These are phyloP conservation scores for Narcine bancroftii DNA, from an alignment of 2,113 vertebrate genomes.

Conservation along the genomic window DNA sequence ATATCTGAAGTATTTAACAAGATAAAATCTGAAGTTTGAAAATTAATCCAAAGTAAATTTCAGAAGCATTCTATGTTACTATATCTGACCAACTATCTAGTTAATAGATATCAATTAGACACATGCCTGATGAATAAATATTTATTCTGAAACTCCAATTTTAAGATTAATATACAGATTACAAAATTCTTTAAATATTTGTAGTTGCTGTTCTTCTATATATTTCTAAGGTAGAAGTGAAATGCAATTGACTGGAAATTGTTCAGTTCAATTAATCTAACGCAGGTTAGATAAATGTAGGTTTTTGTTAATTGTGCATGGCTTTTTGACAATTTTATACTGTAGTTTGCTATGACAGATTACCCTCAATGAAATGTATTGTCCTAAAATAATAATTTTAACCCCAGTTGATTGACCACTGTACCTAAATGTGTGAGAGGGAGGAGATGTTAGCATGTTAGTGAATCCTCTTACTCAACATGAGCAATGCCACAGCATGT, in stretches of 20 bases:
- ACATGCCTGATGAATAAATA: not conserved
- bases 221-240: not conserved
- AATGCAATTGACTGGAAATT: not conserved
- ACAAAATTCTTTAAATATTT: not conserved
- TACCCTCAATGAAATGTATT: not conserved
- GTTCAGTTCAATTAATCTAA: not conserved
- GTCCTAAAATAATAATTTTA: not conserved
- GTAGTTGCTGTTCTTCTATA: not conserved
- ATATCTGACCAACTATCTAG: not conserved
- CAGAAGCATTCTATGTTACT: not conserved
- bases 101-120: not conserved
- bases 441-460: not conserved
- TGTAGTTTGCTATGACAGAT: not conserved
- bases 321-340: not conserved
- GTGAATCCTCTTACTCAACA: not conserved
- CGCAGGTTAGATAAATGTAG: not conserved
- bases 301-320: not conserved
- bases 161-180: not conserved
- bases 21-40: not conserved
- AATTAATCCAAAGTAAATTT: not conserved
- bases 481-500: not conserved
- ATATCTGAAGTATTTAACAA: not conserved
- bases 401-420: not conserved
- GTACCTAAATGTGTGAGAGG: not conserved
- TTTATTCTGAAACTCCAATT: not conserved